phyloP scores from a whole-genome alignment of 2,888 invertebrate genomes.

The Phyllotreta striolata region DNA sequence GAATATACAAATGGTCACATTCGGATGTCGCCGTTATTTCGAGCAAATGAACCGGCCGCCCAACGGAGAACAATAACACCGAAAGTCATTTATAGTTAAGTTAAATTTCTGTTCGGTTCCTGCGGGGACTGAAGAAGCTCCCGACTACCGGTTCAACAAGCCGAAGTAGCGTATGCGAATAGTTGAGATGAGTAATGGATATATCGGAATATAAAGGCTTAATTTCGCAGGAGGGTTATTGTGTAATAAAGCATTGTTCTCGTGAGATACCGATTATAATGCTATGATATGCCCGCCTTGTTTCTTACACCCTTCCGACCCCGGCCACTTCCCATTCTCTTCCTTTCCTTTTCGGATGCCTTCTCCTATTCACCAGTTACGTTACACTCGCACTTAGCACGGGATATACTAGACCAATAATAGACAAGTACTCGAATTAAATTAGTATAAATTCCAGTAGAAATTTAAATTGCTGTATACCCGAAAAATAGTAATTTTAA shows the following conservation, averaged over 20 bases:
- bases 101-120: conserved; percentile 35
- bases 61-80: conserved; percentile 32
- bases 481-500: too few species aligned
- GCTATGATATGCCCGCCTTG: conserved; percentile 49
- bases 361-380: background rate
- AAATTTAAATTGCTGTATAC: too few species aligned
- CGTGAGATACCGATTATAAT: conserved; percentile 58
- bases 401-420: background rate
- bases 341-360: conserved; percentile 24
- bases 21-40: conserved; percentile 21
- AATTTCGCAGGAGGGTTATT: conserved; percentile 61
- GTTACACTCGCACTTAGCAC: background rate
- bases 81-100: conserved; percentile 36
- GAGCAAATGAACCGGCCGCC: conserved; percentile 27
- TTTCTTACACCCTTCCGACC: conserved; percentile 52
- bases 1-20: conserved; percentile 8
- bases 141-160: conserved; percentile 37
- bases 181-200: conserved; percentile 59
- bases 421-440: background rate
- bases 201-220: conserved; percentile 61
- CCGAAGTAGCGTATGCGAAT: conserved; percentile 49
- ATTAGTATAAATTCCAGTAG: too few species aligned
- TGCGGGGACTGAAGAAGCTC: conserved; percentile 36
- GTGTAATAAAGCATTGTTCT: conserved; percentile 63
- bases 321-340: conserved; percentile 44